Evolutionary conservation across 2,797 vertebrate species (phyloP), one percentile per base, ranked within the genome.

Genomic region (Silurus lanzhouensis): DNA sequence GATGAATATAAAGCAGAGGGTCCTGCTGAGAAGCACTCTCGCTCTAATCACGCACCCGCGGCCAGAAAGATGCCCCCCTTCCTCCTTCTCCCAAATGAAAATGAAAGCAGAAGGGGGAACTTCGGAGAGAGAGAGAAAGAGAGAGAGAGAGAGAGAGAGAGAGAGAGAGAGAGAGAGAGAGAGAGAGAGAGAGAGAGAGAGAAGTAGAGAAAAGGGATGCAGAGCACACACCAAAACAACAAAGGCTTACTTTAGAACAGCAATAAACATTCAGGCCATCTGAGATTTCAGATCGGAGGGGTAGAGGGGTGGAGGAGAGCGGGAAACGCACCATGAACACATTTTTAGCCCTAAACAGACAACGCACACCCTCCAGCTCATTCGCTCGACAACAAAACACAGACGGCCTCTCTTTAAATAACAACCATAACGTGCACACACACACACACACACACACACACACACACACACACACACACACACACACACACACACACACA

Each of bases 1-100:
- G 95, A 96, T 96, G 95, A 96, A 96, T 96, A 96, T 95, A 96
- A 95, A 96, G 95, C 94, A 94, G 94, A 94, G 92, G 93, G 92
- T 92, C 94, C 93, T 94, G 94, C 94, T 95, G 95, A 94, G 95
- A 95, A 94, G 93, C 93, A 94, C 94, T 95, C 90, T 89, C 84
- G 70, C 93, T 94, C 93, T 95, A 95, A 95, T 95, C 95, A 96
- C 92, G 93, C 91, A 94, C 92, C 92, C 83, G 91, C 93, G 92
- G 93, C 93, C 92, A 90, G 91, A 85, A 90, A 67, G 80, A 83
- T 46, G 38, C 78, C 83, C 82, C 87, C 86, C 79, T 20, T 20
- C 76, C 88, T 87, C 71, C 87, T 77, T 90, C 90, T 87, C 92
- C 82, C 93, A 93, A 95, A 95, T 93, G 93, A 95, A 95, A 94